A percentile compares a stretch with the other conserved stretches of the same genome.
Conservation (phyloP, 1,140 invertebrate species). For the Aradophagus sp. region DNA sequence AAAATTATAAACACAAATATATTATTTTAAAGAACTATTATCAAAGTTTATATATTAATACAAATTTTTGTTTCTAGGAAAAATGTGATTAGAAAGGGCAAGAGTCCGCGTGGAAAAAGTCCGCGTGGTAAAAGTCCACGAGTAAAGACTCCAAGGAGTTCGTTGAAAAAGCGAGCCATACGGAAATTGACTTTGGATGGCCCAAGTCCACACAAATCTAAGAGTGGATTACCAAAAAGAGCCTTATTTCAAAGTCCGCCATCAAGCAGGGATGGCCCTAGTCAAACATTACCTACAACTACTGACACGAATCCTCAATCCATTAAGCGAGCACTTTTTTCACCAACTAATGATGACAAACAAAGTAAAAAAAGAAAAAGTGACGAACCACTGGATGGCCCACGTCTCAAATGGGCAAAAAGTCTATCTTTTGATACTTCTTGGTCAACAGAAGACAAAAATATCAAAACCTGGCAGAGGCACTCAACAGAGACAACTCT, state of each 20-base stretch:
- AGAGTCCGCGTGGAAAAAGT: constrained; percentile 67
- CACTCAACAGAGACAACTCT: too few species aligned
- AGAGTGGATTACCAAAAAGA: constrained; percentile 76
- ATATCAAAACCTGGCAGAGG: constrained; percentile 54
- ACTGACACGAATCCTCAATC: constrained; percentile 64
- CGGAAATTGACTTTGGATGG: constrained; percentile 61
- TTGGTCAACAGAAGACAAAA: too few species aligned
- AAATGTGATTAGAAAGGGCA: constrained; percentile 56
- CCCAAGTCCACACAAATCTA: constrained; percentile 64
- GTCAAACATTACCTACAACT: constrained; percentile 47
- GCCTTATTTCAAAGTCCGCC: constrained; percentile 80
- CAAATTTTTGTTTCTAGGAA: constrained; percentile 55
- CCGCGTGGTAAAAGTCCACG: constrained; percentile 66
- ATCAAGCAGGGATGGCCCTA: constrained; percentile 64
- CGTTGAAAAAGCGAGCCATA: constrained; percentile 65
- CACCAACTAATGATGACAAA: constrained; percentile 71
- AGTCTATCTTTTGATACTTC: constrained; percentile 78
- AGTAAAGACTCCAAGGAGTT: constrained; percentile 67
- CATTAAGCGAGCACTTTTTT: constrained; percentile 78
- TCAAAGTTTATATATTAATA: too few species aligned
- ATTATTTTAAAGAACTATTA: too few species aligned
- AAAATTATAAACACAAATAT: too few species aligned
- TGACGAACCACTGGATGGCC: constrained; percentile 75
- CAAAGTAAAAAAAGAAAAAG: constrained; percentile 73
- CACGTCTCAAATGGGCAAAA: constrained; percentile 75